These are phyloP conservation scores for Sebastolobus altivelis DNA, from an alignment of 2,797 vertebrate genomes.

Conservation along the genomic window DNA sequence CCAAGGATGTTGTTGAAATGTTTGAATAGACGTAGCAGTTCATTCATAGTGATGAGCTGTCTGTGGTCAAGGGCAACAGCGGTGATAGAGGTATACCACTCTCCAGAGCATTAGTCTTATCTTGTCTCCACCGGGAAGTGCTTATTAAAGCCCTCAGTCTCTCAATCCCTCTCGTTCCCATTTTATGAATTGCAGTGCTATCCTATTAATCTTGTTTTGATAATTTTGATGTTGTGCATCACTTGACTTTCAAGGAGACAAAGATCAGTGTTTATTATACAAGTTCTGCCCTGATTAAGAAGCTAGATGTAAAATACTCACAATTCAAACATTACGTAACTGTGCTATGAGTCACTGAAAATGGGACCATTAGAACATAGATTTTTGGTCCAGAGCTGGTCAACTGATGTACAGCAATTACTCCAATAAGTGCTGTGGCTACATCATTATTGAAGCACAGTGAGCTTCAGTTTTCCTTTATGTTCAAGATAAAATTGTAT, in stretches of 20 bases:
- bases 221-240: slow-evolving; percentile 33
- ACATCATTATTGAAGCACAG: background rate
- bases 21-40: slow-evolving; percentile 3
- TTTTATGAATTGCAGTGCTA: slow-evolving; percentile 17
- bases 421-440: background rate
- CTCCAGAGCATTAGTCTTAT: slow-evolving; percentile 31
- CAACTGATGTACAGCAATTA: background rate
- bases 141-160: slow-evolving; percentile 40
- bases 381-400: background rate
- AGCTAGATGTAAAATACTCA: background rate
- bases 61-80: slow-evolving; percentile 42
- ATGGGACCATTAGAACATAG: background rate
- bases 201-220: slow-evolving; percentile 7
- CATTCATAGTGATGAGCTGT: slow-evolving; percentile 6
- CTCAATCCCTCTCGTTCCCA: background rate
- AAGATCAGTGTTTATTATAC: background rate
- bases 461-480: background rate
- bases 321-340: background rate
- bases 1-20: background rate
- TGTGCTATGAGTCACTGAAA: background rate
- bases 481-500: background rate
- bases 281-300: background rate
- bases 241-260: slow-evolving; percentile 45
- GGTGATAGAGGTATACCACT: slow-evolving; percentile 3
- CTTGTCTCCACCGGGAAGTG: slow-evolving; percentile 16